These are phyloP conservation scores for Setophaga petechia DNA, from an alignment of 2,113 vertebrate species.

Conservation along the genomic window DNA sequence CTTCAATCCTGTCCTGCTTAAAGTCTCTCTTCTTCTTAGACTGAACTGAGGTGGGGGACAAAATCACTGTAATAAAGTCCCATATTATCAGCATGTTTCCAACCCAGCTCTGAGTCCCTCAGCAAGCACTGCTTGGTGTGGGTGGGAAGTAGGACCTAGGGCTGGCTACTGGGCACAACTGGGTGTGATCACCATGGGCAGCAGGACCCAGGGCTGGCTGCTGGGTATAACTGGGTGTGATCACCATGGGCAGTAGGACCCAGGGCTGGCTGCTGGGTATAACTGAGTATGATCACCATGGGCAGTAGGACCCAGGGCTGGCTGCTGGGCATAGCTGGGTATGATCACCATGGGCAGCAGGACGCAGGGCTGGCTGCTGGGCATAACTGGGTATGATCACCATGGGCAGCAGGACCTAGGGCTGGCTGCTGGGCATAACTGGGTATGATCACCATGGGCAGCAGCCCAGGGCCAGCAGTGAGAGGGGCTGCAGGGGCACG, in stretches of 20 bases:
- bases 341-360: neutral
- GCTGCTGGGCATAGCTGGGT: no score
- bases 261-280: no score
- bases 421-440: rapidly evolving
- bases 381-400: no score
- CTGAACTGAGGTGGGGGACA: neutral
- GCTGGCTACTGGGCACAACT: rapidly evolving
- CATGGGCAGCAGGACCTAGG: neutral
- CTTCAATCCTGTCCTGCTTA: neutral
- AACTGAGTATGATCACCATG: neutral
- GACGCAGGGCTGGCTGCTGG: no score
- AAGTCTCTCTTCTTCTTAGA: neutral
- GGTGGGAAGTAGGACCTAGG: neutral
- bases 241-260: no score
- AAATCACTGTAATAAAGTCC: neutral
- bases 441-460: neutral
- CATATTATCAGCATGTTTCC: neutral
- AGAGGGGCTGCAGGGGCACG: rapidly evolving
- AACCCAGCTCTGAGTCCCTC: neutral
- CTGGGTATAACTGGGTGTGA: no score
- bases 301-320: rapidly evolving
- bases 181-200: no score
- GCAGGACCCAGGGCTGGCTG: no score
- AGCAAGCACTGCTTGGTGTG: neutral
- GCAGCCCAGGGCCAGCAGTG: neutral